Base-by-base conservation (phyloP, 2,888 invertebrate species). In the Deladenus siricidicola region DNA sequence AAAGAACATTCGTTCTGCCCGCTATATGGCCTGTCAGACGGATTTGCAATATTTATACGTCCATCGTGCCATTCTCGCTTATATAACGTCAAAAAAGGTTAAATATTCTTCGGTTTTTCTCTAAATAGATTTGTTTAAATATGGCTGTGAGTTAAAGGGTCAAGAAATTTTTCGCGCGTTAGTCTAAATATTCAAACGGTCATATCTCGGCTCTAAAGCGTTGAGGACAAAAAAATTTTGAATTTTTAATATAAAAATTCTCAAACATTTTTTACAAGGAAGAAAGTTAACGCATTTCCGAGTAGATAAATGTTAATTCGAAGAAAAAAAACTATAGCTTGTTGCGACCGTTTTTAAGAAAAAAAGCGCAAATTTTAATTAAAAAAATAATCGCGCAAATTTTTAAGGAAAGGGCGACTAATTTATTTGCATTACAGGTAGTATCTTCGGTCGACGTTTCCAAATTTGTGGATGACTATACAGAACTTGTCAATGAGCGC, bases 11-110 rank as follows among this genome's bases (percentile, higher is more conserved):
- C 69, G 73, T 6, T 56, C 44, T 17, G 59, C 59, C 45, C 67
- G 73, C 23, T 71, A 68, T 51, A 65, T 71, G 17, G 67, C 70
- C 17, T 72, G 72, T 10, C 73, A 73, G 52, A 71, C 71, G 29
- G 72, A 72, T 56, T 66, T 69, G 1, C 73, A 72, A 55, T 73
- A 73, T 53, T 61, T 71, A n/a, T 73, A 70, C 58, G 68, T 73
- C 58, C 70, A 70, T 51, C 65, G 71, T 3, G 67, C 67, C 0
- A 47, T 73, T 17, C 48, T 72, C 47, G 65, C 70, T 10, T 64
- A 68, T 44, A 66, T 65, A 17, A 52, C 60, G 10, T 65, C 60
- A 14, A 65, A 65, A 43, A 57, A 57, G 17, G 65, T 65, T 21
- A 45, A 51, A 42, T 30, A 17, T 30, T 26, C 10, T 1, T 55